Evolutionary conservation across 2,797 vertebrate genomes (phyloP).

Genomic region (Caiman crocodilus): DNA sequence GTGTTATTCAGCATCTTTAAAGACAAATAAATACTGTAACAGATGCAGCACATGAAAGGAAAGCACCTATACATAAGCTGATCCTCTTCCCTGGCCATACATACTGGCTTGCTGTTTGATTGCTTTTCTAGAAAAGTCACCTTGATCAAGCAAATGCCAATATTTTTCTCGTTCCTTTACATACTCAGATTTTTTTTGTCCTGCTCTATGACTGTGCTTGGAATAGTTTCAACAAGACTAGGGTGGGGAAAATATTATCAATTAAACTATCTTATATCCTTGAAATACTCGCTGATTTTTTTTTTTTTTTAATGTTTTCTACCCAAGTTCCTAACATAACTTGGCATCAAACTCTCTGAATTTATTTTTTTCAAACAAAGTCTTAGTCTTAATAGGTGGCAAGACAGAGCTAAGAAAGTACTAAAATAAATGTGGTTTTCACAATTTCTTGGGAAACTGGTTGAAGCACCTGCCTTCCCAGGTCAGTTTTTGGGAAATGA

Average conservation of each 20-base stretch:
- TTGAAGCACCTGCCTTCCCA: too few species aligned
- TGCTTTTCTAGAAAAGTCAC: background rate
- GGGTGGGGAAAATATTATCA: slow-evolving; percentile 15
- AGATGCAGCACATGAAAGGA: fast-evolving
- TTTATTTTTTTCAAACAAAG: background rate
- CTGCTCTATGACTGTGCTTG: background rate
- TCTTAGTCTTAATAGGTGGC: too few species aligned
- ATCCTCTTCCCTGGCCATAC: too few species aligned
- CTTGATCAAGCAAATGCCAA: background rate
- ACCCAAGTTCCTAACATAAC: background rate
- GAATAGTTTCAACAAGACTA: slow-evolving; percentile 21
- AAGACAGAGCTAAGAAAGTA: too few species aligned
- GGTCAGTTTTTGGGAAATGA: too few species aligned
- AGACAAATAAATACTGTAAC: background rate
- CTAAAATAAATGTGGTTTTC: too few species aligned
- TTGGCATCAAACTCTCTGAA: background rate
- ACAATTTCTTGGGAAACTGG: too few species aligned
- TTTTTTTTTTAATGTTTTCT: background rate
- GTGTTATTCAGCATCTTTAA: background rate
- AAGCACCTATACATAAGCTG: background rate
- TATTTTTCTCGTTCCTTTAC: background rate
- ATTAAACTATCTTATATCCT: background rate
- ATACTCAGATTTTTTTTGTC: background rate
- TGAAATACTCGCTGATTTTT: background rate
- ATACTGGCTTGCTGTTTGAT: background rate